Evolutionary conservation across 2,888 invertebrate genomes (phyloP).

Genomic region (Cephalotes varians): DNA sequence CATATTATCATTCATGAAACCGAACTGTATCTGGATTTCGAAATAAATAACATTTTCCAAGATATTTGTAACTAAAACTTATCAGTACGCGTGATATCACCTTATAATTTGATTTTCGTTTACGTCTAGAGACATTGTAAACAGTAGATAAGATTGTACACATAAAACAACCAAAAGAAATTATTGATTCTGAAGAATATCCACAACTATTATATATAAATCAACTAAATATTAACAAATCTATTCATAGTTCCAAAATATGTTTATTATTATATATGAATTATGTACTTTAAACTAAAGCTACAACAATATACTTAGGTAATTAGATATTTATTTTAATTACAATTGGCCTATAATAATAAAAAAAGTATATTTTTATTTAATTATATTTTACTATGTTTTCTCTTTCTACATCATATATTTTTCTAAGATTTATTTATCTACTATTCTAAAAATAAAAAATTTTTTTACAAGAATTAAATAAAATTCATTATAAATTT

Average conservation of each 20-base stretch:
- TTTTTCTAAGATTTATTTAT: neutral
- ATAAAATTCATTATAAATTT: neutral
- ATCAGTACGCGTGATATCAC: constrained; percentile 54
- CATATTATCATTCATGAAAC: neutral
- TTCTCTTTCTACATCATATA: neutral
- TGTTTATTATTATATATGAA: neutral
- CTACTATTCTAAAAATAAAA: neutral
- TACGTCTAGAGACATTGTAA: constrained; percentile 65
- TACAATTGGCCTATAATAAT: neutral
- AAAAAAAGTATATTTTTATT: neutral
- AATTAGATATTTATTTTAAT: neutral
- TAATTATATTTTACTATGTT: neutral
- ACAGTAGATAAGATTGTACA: constrained; percentile 75
- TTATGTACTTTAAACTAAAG: neutral
- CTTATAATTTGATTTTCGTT: constrained; percentile 58
- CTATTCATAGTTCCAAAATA: neutral
- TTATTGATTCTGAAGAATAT: constrained; percentile 62
- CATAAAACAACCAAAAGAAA: constrained; percentile 67
- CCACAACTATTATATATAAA: constrained; percentile 79
- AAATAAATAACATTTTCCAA: constrained; percentile 49
- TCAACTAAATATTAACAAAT: constrained; percentile 68
- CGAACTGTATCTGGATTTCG: neutral
- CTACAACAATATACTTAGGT: neutral
- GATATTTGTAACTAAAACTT: constrained; percentile 61
- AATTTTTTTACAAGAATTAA: neutral